Evolutionary conservation across 2,888 invertebrate genomes (phyloP).

Genomic region (Cantharis rustica): DNA sequence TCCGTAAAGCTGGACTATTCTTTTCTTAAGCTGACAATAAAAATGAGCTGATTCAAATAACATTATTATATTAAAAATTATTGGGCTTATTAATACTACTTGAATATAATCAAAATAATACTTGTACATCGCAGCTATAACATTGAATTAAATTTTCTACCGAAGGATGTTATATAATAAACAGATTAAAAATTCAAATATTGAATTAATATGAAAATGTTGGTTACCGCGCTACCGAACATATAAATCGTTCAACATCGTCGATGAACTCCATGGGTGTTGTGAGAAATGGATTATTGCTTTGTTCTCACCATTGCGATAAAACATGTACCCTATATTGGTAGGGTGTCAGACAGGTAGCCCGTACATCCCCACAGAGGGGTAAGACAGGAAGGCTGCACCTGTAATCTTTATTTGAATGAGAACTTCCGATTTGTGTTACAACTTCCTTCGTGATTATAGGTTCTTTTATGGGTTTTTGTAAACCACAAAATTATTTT

Average conservation of each 20-base stretch:
- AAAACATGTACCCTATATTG: conserved; percentile 22
- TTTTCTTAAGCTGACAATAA: too few species aligned
- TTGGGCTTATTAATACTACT: too few species aligned
- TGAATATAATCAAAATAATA: too few species aligned
- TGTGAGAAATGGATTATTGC: conserved; percentile 32
- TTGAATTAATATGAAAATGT: neutral
- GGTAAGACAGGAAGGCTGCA: conserved; percentile 18
- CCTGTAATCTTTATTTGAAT: conserved; percentile 28
- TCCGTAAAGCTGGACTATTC: too few species aligned
- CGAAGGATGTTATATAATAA: neutral
- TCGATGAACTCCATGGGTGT: conserved; percentile 24
- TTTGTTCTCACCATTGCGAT: conserved; percentile 30
- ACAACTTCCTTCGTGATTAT: conserved; percentile 22
- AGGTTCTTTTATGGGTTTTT: neutral
- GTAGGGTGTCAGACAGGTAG: conserved; percentile 27
- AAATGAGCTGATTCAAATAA: too few species aligned
- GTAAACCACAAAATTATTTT: neutral
- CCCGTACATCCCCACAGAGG: conserved; percentile 12
- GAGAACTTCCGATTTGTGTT: conserved; percentile 32
- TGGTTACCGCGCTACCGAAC: neutral
- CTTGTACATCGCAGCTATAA: too few species aligned
- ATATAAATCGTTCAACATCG: neutral
- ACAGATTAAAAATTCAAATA: neutral
- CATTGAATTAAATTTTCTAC: neutral
- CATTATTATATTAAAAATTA: too few species aligned